A percentile compares a stretch with the other conserved stretches of the same genome.
Conservation (phyloP, 2,888 invertebrate genomes). For the Branchinecta sandiegonensis region DNA sequence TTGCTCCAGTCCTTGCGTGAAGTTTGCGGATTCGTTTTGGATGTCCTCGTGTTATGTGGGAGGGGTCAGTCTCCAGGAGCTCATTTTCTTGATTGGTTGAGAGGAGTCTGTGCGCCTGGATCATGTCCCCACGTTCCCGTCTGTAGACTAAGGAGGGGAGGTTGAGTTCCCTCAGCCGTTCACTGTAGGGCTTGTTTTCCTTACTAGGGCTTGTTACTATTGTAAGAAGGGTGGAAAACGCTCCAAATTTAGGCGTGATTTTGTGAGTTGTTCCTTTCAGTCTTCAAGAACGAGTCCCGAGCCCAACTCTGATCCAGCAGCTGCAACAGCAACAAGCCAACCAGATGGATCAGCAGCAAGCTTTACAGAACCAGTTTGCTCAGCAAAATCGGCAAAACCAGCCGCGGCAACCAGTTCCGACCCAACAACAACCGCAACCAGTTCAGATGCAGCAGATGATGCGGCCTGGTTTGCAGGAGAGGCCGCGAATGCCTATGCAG, state of each 20-base stretch:
- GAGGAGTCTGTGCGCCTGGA: no score
- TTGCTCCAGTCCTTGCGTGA: no score
- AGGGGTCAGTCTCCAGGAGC: no score
- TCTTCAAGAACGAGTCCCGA: conserved; percentile 28
- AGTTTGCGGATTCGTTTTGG: no score
- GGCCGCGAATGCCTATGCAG: conserved; percentile 15
- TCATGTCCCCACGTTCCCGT: conserved; percentile 8
- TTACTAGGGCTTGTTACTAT: no score
- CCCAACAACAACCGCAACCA: conserved; percentile 20
- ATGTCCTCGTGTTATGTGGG: no score
- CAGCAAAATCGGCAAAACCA: conserved; percentile 36
- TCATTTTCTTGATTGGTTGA: no score
- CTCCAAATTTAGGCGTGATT: no score
- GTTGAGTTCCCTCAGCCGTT: conserved; percentile 12
- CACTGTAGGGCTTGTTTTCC: no score
- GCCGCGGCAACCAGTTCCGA: conserved; percentile 22
- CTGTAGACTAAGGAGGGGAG: conserved; percentile 11
- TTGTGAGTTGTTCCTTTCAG: conserved; percentile 13
- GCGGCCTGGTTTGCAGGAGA: conserved; percentile 3
- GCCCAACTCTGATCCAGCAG: conserved; percentile 26
- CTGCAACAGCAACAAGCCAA: conserved; percentile 23
- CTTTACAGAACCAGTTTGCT: conserved; percentile 30
- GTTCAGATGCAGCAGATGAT: neutral
- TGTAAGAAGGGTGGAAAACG: no score
- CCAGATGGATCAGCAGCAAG: conserved; percentile 27